phyloP scores from a whole-genome alignment of 2,113 vertebrate genomes.

The Pelvicachromis taeniatus region DNA sequence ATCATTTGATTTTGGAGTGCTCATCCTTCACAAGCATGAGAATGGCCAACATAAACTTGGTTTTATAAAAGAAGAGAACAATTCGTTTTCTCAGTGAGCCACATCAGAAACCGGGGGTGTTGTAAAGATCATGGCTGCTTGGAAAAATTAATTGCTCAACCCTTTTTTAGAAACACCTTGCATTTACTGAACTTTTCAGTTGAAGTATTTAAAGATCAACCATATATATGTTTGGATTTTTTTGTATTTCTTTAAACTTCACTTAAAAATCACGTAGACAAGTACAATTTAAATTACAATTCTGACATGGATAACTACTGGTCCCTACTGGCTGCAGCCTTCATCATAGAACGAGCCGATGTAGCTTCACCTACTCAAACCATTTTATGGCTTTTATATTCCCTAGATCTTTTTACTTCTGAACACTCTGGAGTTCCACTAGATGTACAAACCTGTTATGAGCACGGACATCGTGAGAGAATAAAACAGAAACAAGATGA shows the following conservation, averaged over 20 bases:
- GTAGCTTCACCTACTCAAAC: neutral
- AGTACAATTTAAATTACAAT: neutral
- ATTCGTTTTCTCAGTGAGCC: neutral
- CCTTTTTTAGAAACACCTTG: neutral
- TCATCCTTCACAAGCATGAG: neutral
- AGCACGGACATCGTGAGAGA: neutral
- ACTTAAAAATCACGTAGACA: neutral
- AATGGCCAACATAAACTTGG: neutral
- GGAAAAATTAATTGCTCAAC: neutral
- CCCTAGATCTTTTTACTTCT: neutral
- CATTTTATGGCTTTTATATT: neutral
- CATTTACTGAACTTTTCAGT: neutral
- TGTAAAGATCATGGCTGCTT: neutral
- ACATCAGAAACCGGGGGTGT: neutral
- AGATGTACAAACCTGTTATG: neutral
- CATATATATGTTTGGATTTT: neutral
- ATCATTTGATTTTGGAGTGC: neutral
- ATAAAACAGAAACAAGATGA: neutral
- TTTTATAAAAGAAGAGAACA: neutral
- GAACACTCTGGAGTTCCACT: neutral
- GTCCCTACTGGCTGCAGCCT: neutral
- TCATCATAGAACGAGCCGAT: neutral
- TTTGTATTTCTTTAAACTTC: neutral
- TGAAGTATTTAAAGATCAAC: neutral
- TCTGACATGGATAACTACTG: neutral